Percentiles rank a stretch among this genome's conserved stretches.
Conservation (phyloP, 2,888 invertebrate genomes). For the Belgica antarctica region DNA sequence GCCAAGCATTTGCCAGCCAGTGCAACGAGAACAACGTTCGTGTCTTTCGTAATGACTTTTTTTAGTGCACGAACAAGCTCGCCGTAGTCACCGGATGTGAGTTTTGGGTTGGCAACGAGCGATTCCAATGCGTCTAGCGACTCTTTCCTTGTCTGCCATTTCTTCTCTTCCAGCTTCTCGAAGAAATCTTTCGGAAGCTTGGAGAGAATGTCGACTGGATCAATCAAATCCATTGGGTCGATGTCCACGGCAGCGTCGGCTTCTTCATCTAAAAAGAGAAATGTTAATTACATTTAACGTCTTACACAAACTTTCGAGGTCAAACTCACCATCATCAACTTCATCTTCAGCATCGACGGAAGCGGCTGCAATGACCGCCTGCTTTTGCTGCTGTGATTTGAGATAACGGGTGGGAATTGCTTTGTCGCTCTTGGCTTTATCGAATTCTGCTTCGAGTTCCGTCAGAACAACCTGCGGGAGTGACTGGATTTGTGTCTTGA, state of each 20-base stretch:
- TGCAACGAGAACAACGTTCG: constrained; percentile 90
- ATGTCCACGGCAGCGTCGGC: constrained; percentile 67
- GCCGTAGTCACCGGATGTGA: constrained; percentile 91
- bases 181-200: constrained; percentile 94
- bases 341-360: constrained; percentile 54
- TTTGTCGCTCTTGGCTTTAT: constrained; percentile 60
- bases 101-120: constrained; percentile 74
- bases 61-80: constrained; percentile 82
- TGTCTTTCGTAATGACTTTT: constrained; percentile 89
- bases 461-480: constrained; percentile 87
- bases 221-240: constrained; percentile 87
- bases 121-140: constrained; percentile 79
- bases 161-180: constrained; percentile 90
- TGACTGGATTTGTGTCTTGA: constrained; percentile 79
- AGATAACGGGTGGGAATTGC: constrained; percentile 53
- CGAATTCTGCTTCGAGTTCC: constrained; percentile 86
- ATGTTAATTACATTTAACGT: constrained; percentile 46
- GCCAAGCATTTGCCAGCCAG: constrained; percentile 80
- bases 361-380: constrained; percentile 48
- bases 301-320: no score
- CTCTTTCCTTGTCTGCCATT: constrained; percentile 96
- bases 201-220: constrained; percentile 89
- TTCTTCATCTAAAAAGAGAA: constrained; percentile 58
- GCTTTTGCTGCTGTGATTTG: constrained; percentile 55
- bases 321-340: not conserved